A percentile compares a stretch with the other conserved stretches of the same genome.
Conservation (phyloP, 1,140 invertebrate genomes). For the Bombus breviceps region DNA sequence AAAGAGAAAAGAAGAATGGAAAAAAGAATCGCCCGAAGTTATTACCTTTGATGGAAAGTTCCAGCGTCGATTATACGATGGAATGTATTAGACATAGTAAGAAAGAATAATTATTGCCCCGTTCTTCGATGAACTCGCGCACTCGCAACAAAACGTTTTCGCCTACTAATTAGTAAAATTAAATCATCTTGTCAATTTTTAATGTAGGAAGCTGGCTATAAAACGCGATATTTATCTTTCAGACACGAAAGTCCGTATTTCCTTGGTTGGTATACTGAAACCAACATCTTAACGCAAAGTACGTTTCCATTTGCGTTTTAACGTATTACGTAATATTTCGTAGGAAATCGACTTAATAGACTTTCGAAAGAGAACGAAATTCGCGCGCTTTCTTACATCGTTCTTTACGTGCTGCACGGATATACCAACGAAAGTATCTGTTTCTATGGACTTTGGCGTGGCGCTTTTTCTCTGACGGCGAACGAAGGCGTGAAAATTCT, state of each 20-base stretch:
- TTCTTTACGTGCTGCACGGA: background rate
- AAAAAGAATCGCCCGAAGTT: background rate
- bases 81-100: background rate
- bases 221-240: background rate
- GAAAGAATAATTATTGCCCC: slow-evolving; percentile 1
- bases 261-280: background rate
- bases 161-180: slow-evolving; percentile 10
- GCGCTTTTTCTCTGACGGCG: too few species aligned
- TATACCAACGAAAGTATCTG: background rate
- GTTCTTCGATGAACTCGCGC: background rate
- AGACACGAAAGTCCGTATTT: background rate
- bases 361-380: background rate
- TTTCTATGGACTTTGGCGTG: background rate
- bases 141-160: background rate
- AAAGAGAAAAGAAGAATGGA: too few species aligned
- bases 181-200: background rate
- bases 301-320: background rate
- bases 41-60: slow-evolving; percentile 27
- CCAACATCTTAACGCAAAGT: background rate
- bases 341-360: background rate
- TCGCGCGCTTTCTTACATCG: background rate
- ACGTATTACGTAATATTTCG: background rate
- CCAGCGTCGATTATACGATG: slow-evolving; percentile 22
- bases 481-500: background rate
- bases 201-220: background rate